Conservation (phyloP, 2,888 invertebrate genomes). For the Chromoteleia sp. region DNA sequence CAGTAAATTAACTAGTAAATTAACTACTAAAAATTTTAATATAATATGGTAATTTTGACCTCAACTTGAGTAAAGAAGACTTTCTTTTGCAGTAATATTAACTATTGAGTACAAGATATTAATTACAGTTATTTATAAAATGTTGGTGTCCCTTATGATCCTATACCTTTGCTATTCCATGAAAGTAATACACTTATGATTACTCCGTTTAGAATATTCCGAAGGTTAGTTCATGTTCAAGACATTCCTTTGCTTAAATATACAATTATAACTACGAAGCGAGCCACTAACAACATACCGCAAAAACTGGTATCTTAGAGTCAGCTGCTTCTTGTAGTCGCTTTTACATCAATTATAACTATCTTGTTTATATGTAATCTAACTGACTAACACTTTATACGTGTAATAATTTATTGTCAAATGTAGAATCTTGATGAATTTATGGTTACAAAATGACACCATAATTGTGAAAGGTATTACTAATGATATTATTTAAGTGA, state of each 20-base stretch:
- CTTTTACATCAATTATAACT: neutral
- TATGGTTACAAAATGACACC: neutral
- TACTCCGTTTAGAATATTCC: slow-evolving; percentile 45
- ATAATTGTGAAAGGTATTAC: neutral
- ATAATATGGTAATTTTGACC: too few species aligned
- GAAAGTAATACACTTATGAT: slow-evolving; percentile 25
- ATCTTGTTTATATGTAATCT: neutral
- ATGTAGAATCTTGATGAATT: neutral
- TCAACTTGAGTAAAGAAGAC: too few species aligned
- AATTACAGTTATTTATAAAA: too few species aligned
- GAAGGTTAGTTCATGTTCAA: slow-evolving; percentile 46
- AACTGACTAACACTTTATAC: neutral
- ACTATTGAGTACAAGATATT: too few species aligned
- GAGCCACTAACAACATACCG: slow-evolving; percentile 4
- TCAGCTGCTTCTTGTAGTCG: slow-evolving; percentile 13
- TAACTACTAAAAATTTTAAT: too few species aligned
- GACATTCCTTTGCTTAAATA: slow-evolving; percentile 47
- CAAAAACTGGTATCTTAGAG: slow-evolving; percentile 33
- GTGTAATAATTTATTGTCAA: neutral
- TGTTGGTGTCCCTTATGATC: neutral
- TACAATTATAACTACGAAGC: slow-evolving; percentile 41
- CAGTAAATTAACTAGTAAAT: too few species aligned
- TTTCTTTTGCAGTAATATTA: too few species aligned
- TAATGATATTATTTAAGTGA: neutral
- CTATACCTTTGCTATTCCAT: slow-evolving; percentile 12